These are phyloP conservation scores for Tamias sibiricus DNA, from an alignment of 2,113 vertebrate genomes.

Conservation along the genomic window DNA sequence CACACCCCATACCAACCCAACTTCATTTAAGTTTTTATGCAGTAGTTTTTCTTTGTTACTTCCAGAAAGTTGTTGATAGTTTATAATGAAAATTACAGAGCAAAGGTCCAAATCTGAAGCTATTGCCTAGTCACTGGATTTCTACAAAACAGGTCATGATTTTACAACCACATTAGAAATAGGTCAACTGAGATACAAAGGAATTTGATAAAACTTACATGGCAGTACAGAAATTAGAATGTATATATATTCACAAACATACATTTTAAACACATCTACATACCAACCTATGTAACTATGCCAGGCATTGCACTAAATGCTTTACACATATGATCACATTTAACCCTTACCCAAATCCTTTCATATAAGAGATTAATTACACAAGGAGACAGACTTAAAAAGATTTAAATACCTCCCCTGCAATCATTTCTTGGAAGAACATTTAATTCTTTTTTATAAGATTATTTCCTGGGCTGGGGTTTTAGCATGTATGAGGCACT, in stretches of 20 bases:
- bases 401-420: background rate
- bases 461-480: no score
- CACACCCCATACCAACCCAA: background rate
- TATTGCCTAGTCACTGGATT: background rate
- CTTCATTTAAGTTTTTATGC: constrained; percentile 23
- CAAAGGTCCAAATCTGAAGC: background rate
- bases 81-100: background rate
- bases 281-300: background rate
- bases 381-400: constrained; percentile 1
- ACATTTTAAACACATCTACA: background rate
- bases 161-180: constrained; percentile 12
- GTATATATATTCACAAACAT: background rate
- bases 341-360: background rate
- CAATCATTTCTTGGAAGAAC: background rate
- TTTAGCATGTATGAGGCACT: no score
- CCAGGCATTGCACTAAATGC: background rate
- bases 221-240: background rate
- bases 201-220: background rate
- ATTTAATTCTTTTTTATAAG: background rate
- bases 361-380: background rate
- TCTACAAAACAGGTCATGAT: background rate
- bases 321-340: background rate
- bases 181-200: background rate
- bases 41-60: background rate
- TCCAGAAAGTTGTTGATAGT: background rate